These are phyloP conservation scores for Tapirus indicus DNA, from an alignment of 2,797 vertebrate genomes.

Conservation along the genomic window DNA sequence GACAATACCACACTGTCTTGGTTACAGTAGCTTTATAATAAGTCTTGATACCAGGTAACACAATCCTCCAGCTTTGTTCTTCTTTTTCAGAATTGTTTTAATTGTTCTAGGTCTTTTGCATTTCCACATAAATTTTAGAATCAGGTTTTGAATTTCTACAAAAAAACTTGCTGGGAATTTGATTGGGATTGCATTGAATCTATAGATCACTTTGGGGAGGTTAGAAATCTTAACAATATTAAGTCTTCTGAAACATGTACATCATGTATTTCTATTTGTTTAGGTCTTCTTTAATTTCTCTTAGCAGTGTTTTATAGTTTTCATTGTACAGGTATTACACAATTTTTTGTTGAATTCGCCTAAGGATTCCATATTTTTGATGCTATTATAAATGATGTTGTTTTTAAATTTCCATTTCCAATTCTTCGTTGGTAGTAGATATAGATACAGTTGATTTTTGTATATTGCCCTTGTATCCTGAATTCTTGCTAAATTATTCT, in stretches of 20 bases:
- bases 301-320: background rate
- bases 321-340: background rate
- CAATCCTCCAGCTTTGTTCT: no score
- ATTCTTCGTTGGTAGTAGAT: background rate
- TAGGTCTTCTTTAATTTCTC: background rate
- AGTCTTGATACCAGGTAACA: no score
- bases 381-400: background rate
- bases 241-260: no score
- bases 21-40: background rate
- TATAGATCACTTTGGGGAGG: no score
- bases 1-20: background rate
- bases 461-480: no score
- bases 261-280: background rate
- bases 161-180: background rate
- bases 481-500: no score
- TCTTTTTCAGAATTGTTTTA: no score
- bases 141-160: no score
- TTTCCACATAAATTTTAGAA: no score
- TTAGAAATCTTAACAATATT: no score
- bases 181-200: background rate
- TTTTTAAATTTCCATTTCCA: background rate
- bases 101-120: no score
- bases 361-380: background rate
- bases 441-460: no score
- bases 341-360: background rate